These are phyloP conservation scores for Limnothrissa miodon DNA, from an alignment of 2,113 vertebrate genomes.

Conservation along the genomic window DNA sequence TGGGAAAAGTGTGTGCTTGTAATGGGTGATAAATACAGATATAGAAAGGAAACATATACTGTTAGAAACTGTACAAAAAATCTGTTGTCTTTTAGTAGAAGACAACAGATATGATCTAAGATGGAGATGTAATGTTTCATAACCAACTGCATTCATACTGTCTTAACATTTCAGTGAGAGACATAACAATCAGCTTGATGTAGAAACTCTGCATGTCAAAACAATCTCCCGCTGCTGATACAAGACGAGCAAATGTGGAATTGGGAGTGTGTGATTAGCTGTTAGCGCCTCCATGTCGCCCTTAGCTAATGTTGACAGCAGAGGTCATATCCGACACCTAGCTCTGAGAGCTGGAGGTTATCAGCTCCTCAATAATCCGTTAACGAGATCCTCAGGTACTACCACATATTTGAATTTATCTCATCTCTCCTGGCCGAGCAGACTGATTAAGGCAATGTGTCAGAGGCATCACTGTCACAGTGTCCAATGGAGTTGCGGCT, in stretches of 20 bases:
- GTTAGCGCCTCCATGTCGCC: background rate
- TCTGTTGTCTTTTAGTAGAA: background rate
- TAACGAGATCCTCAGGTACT: conserved; percentile 1
- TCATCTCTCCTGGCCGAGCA: background rate
- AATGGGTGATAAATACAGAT: no score
- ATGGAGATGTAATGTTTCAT: background rate
- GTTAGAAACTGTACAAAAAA: background rate
- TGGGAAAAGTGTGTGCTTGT: no score
- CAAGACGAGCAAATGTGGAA: background rate
- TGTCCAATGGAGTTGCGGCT: background rate
- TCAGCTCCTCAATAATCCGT: background rate
- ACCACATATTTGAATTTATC: conserved; percentile 4
- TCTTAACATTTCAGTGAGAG: background rate
- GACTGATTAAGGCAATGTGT: background rate
- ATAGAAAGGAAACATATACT: no score
- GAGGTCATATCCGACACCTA: background rate
- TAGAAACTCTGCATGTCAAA: background rate
- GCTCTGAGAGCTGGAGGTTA: background rate
- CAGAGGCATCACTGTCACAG: conserved; percentile 4
- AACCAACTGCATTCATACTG: background rate
- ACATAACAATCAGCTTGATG: background rate
- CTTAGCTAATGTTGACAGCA: conserved; percentile 14
- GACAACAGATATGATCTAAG: background rate
- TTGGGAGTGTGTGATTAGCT: background rate
- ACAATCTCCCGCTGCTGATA: background rate